Evolutionary conservation across 2,888 invertebrate species (phyloP).

Genomic region (Archaeoteleia sp.): DNA sequence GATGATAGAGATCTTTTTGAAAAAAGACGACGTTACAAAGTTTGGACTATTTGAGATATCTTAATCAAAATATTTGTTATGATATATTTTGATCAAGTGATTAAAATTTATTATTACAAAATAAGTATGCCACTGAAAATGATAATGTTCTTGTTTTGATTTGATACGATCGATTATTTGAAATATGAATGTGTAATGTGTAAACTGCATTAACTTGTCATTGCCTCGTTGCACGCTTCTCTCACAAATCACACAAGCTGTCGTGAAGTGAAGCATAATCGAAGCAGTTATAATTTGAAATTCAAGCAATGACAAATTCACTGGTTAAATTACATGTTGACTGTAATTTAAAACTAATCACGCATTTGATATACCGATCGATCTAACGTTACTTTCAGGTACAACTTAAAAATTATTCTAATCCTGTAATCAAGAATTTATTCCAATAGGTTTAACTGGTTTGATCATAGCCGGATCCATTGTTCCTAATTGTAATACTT

Average conservation of each 20-base stretch:
- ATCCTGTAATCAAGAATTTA: constrained; percentile 68
- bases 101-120: no score
- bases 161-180: no score
- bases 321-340: constrained; percentile 66
- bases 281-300: not conserved
- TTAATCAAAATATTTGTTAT: no score
- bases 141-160: no score
- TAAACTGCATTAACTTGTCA: no score
- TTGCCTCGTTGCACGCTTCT: constrained; percentile 6
- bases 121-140: no score
- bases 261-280: constrained; percentile 13
- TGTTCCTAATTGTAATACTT: constrained; percentile 66
- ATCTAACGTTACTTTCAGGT: constrained; percentile 74
- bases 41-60: no score
- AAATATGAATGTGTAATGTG: no score
- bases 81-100: no score
- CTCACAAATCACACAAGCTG: constrained; percentile 22
- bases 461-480: constrained; percentile 67
- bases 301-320: constrained; percentile 33
- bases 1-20: no score
- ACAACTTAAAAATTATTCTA: constrained; percentile 66
- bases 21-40: no score
- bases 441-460: constrained; percentile 73
- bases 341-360: constrained; percentile 56
- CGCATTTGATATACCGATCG: constrained; percentile 61